These are phyloP conservation scores for Clytia hemisphaerica DNA, from an alignment of 30 jellyfish, hydroid and myxozoan species.

Conservation along the genomic window DNA sequence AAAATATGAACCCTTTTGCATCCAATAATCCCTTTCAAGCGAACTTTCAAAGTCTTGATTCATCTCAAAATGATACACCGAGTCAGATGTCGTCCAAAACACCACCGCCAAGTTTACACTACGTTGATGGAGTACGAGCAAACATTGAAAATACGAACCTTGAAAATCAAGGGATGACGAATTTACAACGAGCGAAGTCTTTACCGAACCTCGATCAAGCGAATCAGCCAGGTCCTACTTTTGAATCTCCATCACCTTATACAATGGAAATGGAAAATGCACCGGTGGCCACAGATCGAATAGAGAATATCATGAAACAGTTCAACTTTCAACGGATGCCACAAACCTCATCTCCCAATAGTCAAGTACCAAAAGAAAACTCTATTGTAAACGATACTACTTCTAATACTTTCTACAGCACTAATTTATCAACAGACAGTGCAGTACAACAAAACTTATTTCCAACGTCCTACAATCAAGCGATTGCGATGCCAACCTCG, in stretches of 20 bases:
- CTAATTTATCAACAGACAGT: too few relatives aligned
- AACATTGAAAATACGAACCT: background rate
- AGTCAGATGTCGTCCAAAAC: too few relatives aligned
- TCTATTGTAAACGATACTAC: too few relatives aligned
- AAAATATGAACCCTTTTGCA: background rate
- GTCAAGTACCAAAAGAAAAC: too few relatives aligned
- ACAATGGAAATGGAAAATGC: background rate
- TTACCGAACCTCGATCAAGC: conserved; percentile 44
- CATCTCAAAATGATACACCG: background rate
- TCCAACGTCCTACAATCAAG: background rate
- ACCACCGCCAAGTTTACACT: too few relatives aligned
- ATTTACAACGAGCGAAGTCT: conserved; percentile 36
- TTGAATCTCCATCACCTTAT: background rate
- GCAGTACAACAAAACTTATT: background rate
- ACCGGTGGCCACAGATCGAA: conserved; percentile 54
- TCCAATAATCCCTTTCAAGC: background rate
- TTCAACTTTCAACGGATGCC: conserved; percentile 56
- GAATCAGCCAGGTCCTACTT: too few relatives aligned
- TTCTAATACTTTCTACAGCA: too few relatives aligned
- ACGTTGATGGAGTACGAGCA: background rate
- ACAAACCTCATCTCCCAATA: background rate
- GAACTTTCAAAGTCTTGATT: background rate
- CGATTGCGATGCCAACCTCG: background rate
- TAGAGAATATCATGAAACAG: conserved; percentile 70
- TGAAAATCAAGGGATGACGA: background rate